Conservation (phyloP, 2,113 vertebrate genomes). For the Anser cygnoides region DNA sequence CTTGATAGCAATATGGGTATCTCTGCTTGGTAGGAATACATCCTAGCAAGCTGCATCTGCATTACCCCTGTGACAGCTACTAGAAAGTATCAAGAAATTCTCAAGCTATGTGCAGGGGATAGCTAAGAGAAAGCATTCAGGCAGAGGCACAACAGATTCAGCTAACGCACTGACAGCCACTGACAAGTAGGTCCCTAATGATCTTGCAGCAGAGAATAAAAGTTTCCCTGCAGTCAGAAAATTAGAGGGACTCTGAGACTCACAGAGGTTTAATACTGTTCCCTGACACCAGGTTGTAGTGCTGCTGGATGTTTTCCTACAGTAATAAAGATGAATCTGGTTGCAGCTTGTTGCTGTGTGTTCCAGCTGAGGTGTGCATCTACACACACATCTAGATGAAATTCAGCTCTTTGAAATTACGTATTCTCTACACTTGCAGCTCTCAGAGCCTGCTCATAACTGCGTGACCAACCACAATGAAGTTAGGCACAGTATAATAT, state of each 20-base stretch:
- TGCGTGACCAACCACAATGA: background rate
- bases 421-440: background rate
- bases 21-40: fast-evolving
- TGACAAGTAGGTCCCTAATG: background rate
- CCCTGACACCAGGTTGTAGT: background rate
- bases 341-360: background rate
- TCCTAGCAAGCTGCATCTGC: background rate
- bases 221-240: background rate
- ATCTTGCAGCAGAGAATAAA: background rate
- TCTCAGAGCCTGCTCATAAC: background rate
- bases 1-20: fast-evolving
- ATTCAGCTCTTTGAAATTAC: background rate
- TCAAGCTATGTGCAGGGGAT: background rate
- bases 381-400: background rate
- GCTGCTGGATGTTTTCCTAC: background rate
- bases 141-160: background rate
- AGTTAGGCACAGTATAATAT: background rate
- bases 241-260: background rate
- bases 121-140: background rate
- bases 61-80: background rate
- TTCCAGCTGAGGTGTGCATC: background rate
- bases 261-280: background rate
- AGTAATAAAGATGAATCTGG: background rate
- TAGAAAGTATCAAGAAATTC: background rate
- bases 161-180: constrained; percentile 4